phyloP scores from a whole-genome alignment of 2,113 vertebrate genomes.

The Chaetops frenatus region DNA sequence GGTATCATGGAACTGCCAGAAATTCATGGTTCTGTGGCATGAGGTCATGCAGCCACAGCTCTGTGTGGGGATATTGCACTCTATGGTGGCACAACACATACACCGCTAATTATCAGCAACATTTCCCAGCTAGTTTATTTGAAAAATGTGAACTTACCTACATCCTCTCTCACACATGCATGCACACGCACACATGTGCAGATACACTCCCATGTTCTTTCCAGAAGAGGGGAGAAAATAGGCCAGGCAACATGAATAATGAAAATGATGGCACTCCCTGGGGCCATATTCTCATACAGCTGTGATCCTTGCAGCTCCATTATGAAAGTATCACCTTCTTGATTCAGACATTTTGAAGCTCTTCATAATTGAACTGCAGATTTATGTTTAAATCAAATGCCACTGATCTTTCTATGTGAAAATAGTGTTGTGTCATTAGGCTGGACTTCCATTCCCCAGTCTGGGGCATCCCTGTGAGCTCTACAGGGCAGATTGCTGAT shows the following conservation, averaged over 20 bases:
- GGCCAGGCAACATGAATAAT: constrained; percentile 32
- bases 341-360: neutral
- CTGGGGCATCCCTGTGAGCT: neutral
- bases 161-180: neutral
- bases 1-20: neutral
- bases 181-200: neutral
- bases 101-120: neutral
- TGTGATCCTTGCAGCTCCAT: neutral
- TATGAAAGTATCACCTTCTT: neutral
- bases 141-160: neutral
- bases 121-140: neutral
- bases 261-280: neutral
- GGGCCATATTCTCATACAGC: neutral
- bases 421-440: neutral
- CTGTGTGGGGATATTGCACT: neutral
- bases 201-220: neutral
- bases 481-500: neutral
- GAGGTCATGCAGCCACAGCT: neutral
- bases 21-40: neutral
- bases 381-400: neutral
- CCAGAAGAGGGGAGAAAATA: neutral
- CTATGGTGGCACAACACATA: neutral
- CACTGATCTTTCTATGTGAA: neutral
- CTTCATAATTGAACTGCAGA: neutral
- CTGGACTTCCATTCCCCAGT: neutral